phyloP scores from a whole-genome alignment of 2,888 invertebrate genomes.

The Scotopteryx bipunctaria region DNA sequence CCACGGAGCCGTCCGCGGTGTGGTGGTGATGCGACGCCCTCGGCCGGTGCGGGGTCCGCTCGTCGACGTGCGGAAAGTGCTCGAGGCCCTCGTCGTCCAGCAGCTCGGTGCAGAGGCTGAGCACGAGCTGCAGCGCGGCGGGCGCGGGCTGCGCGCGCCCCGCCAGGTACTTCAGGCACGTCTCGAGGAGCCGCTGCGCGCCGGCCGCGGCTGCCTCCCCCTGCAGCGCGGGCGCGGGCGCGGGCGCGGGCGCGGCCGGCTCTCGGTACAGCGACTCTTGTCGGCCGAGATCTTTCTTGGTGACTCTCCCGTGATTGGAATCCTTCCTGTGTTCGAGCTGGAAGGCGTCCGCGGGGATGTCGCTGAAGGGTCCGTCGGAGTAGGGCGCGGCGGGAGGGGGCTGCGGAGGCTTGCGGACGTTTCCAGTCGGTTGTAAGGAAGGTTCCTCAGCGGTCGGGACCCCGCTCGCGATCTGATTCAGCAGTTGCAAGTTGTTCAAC shows the following conservation, averaged over 20 bases:
- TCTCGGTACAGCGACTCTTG: neutral
- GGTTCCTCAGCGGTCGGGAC: too few relatives aligned
- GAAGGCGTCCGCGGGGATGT: constrained; percentile 40
- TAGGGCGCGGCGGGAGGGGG: neutral
- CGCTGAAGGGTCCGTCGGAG: constrained; percentile 35
- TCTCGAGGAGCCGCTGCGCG: neutral
- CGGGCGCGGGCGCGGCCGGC: too few relatives aligned
- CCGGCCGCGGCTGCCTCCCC: too few relatives aligned
- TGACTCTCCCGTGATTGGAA: neutral
- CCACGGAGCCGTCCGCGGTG: neutral
- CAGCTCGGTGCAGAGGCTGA: constrained; percentile 11
- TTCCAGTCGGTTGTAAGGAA: too few relatives aligned
- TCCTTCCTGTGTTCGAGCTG: constrained; percentile 21
- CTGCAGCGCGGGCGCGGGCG: too few relatives aligned
- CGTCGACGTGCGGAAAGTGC: neutral
- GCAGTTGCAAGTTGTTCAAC: constrained; percentile 36
- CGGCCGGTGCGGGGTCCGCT: too few relatives aligned
- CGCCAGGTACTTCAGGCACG: constrained; percentile 8
- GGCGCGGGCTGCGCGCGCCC: neutral
- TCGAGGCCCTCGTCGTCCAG: neutral
- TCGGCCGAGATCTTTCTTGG: constrained; percentile 15
- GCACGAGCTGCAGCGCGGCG: neutral
- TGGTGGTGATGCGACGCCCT: neutral
- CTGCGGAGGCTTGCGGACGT: too few relatives aligned
- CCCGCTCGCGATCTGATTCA: constrained; percentile 34